Conservation (phyloP, 2,113 vertebrate species). For the Menidia beryllina region DNA sequence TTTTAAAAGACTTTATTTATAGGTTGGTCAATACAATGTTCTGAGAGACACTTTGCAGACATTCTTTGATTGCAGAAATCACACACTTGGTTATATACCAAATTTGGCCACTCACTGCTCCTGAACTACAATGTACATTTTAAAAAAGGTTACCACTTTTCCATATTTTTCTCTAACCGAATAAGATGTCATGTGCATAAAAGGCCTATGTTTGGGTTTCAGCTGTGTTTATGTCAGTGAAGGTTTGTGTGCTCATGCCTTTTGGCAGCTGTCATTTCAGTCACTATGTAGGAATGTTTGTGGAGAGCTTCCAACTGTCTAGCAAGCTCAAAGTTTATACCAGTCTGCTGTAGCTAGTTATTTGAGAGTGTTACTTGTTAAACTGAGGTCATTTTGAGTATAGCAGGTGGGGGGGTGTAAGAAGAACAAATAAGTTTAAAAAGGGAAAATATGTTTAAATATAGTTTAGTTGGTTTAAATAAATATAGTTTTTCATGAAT, state of each 20-base stretch:
- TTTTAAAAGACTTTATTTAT: too few relatives aligned
- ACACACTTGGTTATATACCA: too few relatives aligned
- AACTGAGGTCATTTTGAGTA: slow-evolving; percentile 28
- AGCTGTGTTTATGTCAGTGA: slow-evolving; percentile 16
- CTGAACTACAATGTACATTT: too few relatives aligned
- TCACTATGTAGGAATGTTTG: slow-evolving; percentile 40
- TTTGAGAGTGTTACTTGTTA: slow-evolving; percentile 49
- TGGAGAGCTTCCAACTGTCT: slow-evolving; percentile 16
- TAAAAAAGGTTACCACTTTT: neutral
- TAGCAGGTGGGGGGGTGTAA: slow-evolving; percentile 5
- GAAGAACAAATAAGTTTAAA: slow-evolving; percentile 10
- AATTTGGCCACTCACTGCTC: too few relatives aligned
- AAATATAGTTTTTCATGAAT: too few relatives aligned
- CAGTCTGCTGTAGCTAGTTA: slow-evolving; percentile 28
- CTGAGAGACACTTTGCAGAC: too few relatives aligned
- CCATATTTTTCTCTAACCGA: slow-evolving; percentile 9
- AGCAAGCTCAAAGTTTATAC: slow-evolving; percentile 27
- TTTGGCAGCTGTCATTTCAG: slow-evolving; percentile 62
- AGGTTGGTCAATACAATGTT: too few relatives aligned
- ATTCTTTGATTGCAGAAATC: too few relatives aligned
- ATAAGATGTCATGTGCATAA: slow-evolving; percentile 1
- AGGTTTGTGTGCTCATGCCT: slow-evolving; percentile 25
- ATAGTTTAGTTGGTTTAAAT: too few relatives aligned
- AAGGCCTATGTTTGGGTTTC: neutral
- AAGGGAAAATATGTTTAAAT: slow-evolving; percentile 11